phyloP scores from a whole-genome alignment of 2,113 vertebrate genomes.

The Anser brachyrhynchus region DNA sequence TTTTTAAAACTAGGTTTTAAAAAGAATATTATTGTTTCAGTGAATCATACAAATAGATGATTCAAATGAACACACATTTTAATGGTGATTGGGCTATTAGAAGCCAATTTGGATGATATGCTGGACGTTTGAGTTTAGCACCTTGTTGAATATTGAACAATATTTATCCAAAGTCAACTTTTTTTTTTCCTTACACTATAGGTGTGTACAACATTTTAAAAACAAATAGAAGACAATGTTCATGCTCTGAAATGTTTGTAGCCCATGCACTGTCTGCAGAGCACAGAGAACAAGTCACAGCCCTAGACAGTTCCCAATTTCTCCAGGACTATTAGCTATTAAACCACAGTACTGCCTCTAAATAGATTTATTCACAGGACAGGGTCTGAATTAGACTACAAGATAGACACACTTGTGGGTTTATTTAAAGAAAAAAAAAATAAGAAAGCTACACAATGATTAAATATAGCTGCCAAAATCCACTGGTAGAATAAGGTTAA shows the following conservation, averaged over 20 bases:
- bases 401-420: background rate
- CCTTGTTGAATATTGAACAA: background rate
- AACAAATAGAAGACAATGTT: background rate
- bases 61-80: background rate
- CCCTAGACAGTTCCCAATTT: background rate
- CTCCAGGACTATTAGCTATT: background rate
- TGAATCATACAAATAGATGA: background rate
- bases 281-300: background rate
- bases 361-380: background rate
- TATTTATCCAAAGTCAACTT: background rate
- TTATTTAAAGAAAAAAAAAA: background rate
- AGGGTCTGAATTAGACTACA: background rate
- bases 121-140: background rate
- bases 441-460: background rate
- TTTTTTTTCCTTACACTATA: background rate
- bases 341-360: background rate
- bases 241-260: background rate
- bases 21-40: background rate
- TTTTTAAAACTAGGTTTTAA: rapidly evolving
- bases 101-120: background rate
- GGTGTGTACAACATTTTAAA: background rate
- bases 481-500: slow-evolving; percentile 33
- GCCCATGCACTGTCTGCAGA: background rate
- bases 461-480: slow-evolving; percentile 17
- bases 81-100: background rate